Percentiles rank a stretch among this genome's conserved stretches.
These are phyloP conservation scores for Sminthurinus signatus DNA, from an alignment of 1,140 invertebrate species.

Conservation along the genomic window DNA sequence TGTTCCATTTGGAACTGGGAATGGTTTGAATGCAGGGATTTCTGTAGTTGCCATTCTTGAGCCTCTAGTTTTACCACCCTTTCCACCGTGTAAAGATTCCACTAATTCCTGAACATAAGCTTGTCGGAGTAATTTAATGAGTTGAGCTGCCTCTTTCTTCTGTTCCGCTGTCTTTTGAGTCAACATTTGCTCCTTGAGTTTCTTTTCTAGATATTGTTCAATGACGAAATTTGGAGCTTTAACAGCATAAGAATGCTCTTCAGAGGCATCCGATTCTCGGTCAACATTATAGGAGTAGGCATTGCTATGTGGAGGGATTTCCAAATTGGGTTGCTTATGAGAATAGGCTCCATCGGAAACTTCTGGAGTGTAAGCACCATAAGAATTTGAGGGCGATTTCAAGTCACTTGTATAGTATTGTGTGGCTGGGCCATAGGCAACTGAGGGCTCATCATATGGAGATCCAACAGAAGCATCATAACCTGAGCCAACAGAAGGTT, in stretches of 20 bases:
- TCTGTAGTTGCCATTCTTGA: background rate
- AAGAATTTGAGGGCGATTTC: background rate
- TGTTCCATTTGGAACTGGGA: background rate
- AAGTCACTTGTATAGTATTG: too few relatives aligned
- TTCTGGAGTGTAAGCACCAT: background rate
- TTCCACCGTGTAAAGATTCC: slow-evolving; percentile 27
- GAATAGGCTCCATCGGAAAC: background rate
- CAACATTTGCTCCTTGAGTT: slow-evolving; percentile 21
- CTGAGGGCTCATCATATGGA: background rate
- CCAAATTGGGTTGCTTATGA: background rate
- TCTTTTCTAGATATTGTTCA: slow-evolving; percentile 34
- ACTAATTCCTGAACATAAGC: slow-evolving; percentile 35
- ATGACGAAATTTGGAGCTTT: slow-evolving; percentile 28
- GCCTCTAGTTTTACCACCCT: background rate
- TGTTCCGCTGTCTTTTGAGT: slow-evolving; percentile 19
- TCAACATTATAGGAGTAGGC: background rate
- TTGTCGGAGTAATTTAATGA: slow-evolving; percentile 31
- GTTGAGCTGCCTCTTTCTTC: slow-evolving; percentile 27
- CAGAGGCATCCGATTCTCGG: slow-evolving; percentile 1
- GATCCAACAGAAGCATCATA: background rate
- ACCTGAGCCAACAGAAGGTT: background rate
- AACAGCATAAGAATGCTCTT: background rate
- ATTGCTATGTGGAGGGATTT: too few relatives aligned
- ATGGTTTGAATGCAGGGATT: background rate
- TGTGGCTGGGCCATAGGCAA: background rate